Conservation (phyloP, 2,113 vertebrate genomes). For the Peromyscus leucopus region DNA sequence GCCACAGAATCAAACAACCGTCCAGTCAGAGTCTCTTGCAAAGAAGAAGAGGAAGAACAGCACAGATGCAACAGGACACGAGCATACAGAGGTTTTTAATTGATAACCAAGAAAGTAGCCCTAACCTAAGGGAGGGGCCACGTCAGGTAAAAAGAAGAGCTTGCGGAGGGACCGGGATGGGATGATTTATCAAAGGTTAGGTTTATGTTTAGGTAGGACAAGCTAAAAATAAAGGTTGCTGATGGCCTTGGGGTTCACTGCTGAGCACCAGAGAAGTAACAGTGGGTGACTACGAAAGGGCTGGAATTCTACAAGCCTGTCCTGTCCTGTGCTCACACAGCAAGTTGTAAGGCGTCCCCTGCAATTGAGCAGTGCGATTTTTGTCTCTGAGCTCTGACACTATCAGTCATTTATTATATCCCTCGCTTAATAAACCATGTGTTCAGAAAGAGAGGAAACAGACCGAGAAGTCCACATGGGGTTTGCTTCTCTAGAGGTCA, state of each 20-base stretch:
- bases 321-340: background rate
- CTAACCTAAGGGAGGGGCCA: background rate
- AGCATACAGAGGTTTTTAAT: background rate
- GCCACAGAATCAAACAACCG: background rate
- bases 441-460: background rate
- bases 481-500: background rate
- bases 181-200: background rate
- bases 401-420: background rate
- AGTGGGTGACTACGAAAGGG: background rate
- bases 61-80: background rate
- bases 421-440: background rate
- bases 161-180: background rate
- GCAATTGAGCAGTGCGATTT: background rate
- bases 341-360: background rate
- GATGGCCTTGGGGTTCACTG: background rate
- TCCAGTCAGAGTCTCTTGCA: conserved; percentile 2
- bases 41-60: background rate
- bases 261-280: background rate
- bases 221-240: background rate
- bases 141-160: background rate
- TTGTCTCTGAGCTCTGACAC: background rate
- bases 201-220: background rate
- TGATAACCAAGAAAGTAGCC: background rate
- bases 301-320: background rate
- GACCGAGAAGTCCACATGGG: background rate